phyloP scores from a whole-genome alignment of 2,797 vertebrate genomes.

The Sorex maritimensis region DNA sequence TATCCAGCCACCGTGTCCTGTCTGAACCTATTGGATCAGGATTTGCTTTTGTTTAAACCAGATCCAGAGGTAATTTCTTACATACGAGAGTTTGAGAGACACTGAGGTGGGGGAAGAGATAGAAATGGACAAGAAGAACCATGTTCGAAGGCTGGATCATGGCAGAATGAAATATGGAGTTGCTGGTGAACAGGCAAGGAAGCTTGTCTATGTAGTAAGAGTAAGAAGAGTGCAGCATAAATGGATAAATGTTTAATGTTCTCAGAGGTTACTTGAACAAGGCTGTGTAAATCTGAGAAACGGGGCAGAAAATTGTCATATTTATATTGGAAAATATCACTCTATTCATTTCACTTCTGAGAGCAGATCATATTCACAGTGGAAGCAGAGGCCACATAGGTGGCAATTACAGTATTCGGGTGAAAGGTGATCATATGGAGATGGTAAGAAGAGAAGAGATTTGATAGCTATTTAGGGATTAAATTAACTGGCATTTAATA shows the following conservation, averaged over 20 bases:
- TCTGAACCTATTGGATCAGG: background rate
- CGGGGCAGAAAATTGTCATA: background rate
- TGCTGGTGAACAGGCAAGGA: background rate
- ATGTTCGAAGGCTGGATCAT: background rate
- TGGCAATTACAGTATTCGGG: background rate
- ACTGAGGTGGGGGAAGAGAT: background rate
- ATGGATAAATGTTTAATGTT: too few species aligned
- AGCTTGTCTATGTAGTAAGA: background rate
- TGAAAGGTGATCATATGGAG: background rate
- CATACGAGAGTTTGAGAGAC: background rate
- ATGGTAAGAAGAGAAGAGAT: background rate
- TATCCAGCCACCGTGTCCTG: background rate
- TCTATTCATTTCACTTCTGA: background rate
- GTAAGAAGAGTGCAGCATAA: background rate
- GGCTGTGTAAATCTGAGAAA: background rate
- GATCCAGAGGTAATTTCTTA: background rate
- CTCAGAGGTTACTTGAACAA: background rate
- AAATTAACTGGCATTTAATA: background rate
- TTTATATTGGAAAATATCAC: slow-evolving; percentile 38
- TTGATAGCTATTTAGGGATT: background rate
- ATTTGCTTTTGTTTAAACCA: background rate
- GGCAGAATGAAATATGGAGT: background rate
- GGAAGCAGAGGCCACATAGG: background rate
- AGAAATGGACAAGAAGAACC: background rate
- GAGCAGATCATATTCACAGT: background rate